phyloP scores from a whole-genome alignment of 2,888 invertebrate species.

The Esperia sulphurella region DNA sequence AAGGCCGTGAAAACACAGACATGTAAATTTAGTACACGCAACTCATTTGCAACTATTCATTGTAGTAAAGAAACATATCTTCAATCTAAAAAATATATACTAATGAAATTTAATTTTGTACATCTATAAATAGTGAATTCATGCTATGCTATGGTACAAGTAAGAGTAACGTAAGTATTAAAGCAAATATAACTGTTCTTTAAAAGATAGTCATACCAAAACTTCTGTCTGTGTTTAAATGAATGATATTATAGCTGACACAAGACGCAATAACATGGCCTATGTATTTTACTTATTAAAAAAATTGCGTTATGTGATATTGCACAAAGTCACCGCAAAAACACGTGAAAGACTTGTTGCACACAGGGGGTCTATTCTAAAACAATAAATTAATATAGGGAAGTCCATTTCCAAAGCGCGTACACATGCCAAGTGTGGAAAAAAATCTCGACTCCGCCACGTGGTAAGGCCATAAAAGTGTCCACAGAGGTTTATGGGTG shows the following conservation, averaged over 20 bases:
- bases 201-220: too few relatives aligned
- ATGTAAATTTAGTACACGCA: constrained; percentile 16
- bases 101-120: too few relatives aligned
- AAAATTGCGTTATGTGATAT: neutral
- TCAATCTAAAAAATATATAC: too few relatives aligned
- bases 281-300: neutral
- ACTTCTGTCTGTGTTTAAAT: too few relatives aligned
- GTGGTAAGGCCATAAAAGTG: constrained; percentile 77
- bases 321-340: constrained; percentile 4
- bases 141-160: too few relatives aligned
- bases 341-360: constrained; percentile 18
- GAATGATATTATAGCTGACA: too few relatives aligned
- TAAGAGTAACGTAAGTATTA: too few relatives aligned
- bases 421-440: constrained; percentile 75
- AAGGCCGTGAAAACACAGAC: constrained; percentile 17
- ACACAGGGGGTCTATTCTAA: constrained; percentile 57
- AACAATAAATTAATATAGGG: constrained; percentile 70
- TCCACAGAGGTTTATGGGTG: constrained; percentile 74
- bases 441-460: constrained; percentile 67
- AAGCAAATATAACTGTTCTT: too few relatives aligned
- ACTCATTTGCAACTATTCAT: constrained; percentile 10
- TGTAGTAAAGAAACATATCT: neutral
- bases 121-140: too few relatives aligned
- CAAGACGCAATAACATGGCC: too few relatives aligned
- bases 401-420: constrained; percentile 47